Percentiles rank a stretch among this genome's conserved stretches.
Conservation (phyloP, 2,888 invertebrate genomes). For the Tachystola acroxantha region DNA sequence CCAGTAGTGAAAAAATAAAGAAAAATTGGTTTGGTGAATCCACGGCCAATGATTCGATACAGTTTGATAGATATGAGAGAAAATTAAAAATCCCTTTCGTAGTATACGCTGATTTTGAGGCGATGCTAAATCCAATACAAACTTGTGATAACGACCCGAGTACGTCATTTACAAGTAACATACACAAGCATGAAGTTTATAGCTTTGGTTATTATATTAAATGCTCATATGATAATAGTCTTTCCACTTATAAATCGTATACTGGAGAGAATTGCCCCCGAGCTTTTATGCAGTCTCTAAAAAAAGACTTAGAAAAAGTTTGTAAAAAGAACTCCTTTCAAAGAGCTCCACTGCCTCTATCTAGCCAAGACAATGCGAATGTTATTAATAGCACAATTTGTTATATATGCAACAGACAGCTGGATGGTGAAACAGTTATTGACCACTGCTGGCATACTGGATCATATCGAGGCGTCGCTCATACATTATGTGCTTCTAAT, state of each 20-base stretch:
- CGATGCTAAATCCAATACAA: slow-evolving; percentile 20
- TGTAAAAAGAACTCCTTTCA: slow-evolving; percentile 12
- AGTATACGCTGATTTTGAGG: slow-evolving; percentile 22
- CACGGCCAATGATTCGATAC: slow-evolving; percentile 12
- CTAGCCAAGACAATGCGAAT: background rate
- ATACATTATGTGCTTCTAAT: slow-evolving; percentile 22
- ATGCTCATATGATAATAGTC: slow-evolving; percentile 23
- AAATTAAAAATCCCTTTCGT: too few relatives aligned
- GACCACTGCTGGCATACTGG: slow-evolving; percentile 23
- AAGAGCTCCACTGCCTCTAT: slow-evolving; percentile 9
- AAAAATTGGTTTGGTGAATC: slow-evolving; percentile 16
- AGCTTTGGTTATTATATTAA: slow-evolving; percentile 30
- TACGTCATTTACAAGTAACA: slow-evolving; percentile 20
- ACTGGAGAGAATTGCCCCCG: slow-evolving; percentile 20
- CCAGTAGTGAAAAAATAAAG: slow-evolving; percentile 8
- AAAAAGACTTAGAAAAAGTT: slow-evolving; percentile 13
- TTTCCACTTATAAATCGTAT: slow-evolving; percentile 23
- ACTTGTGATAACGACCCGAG: too few relatives aligned
- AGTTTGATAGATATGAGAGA: too few relatives aligned
- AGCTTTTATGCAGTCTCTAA: slow-evolving; percentile 21
- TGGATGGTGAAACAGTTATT: slow-evolving; percentile 11
- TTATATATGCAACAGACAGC: slow-evolving; percentile 16
- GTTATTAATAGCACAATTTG: slow-evolving; percentile 9
- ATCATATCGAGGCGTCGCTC: slow-evolving; percentile 21
- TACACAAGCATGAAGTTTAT: slow-evolving; percentile 22